Evolutionary conservation across 2,797 vertebrate species (phyloP), one percentile per base, ranked within the genome.

Genomic region (Erpetoichthys calabaricus): DNA sequence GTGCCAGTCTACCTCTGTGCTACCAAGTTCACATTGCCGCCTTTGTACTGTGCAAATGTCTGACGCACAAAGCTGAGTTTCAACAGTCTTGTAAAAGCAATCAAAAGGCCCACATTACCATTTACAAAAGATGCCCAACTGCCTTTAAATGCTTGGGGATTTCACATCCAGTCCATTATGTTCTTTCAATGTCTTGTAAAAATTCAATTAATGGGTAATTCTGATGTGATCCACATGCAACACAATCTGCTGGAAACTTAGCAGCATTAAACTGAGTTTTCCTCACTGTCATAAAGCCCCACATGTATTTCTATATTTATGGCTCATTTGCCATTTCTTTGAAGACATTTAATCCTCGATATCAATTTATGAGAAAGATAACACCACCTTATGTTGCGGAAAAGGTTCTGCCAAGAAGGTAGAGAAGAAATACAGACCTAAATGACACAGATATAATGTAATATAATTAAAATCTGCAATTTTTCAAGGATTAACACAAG

Each of bases 151-250:
- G 89, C 86, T 89, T 84, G 72, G 83, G 84, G 89, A 89, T 93
- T 96, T 96, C 93, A 94, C 95, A 93, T 93, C 89, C 91, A 90
- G 87, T 94, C 91, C 91, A 96, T 98, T 94, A 95, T 77, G 79
- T 87, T 71, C 81, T 86, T 88, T 87, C 88, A 77, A 77, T 84
- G 86, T 83, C 90, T 89, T 89, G 89, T 97, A 95, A 97, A 98
- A 89, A 92, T 87, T 93, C 92, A 97, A 92, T 95, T 97, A 97
- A 87, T 79, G 89, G 86, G 91, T 89, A 73, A 83, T 90, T 91
- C 83, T 97, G 90, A 98, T 97, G 91, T 76, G 86, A 94, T 89
- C 91, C 94, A 97, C 91, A 97, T 98, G 94, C 87, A 80, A 77
- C 82, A 77, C 87, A 87, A 86, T 90, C 84, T 80, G 80, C 69